Evolutionary conservation across 1,140 invertebrate species (phyloP).

Genomic region (Pseudachorutes palmiensis): DNA sequence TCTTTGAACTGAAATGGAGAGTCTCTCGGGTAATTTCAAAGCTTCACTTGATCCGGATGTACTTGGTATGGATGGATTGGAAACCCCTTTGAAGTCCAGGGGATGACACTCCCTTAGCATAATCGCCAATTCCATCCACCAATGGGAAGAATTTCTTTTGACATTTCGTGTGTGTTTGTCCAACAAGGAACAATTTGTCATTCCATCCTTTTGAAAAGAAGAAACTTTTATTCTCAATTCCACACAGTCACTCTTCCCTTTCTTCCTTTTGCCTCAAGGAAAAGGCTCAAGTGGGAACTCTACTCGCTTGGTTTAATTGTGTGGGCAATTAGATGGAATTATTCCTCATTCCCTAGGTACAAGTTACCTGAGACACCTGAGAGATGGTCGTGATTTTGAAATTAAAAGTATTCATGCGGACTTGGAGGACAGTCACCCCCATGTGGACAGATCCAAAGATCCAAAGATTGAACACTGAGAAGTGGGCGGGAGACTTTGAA

Average conservation of each 20-base stretch:
- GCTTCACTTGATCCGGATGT: constrained; percentile 4
- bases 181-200: background rate
- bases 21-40: constrained; percentile 21
- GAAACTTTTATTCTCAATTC: background rate
- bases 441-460: too few relatives aligned
- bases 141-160: background rate
- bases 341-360: too few relatives aligned
- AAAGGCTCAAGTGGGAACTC: too few relatives aligned
- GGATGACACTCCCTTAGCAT: constrained; percentile 30
- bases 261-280: too few relatives aligned
- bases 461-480: too few relatives aligned
- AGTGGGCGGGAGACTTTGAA: too few relatives aligned
- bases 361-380: too few relatives aligned
- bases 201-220: background rate
- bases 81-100: background rate
- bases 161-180: background rate
- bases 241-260: background rate
- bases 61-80: background rate
- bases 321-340: too few relatives aligned
- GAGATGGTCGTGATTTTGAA: too few relatives aligned
- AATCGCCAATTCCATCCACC: constrained; percentile 15
- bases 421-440: too few relatives aligned
- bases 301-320: too few relatives aligned
- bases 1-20: background rate
- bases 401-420: too few relatives aligned